A percentile compares a stretch with the other conserved stretches of the same genome.
Conservation (phyloP, 1,140 invertebrate species). For the Eupristina koningsbergeri region DNA sequence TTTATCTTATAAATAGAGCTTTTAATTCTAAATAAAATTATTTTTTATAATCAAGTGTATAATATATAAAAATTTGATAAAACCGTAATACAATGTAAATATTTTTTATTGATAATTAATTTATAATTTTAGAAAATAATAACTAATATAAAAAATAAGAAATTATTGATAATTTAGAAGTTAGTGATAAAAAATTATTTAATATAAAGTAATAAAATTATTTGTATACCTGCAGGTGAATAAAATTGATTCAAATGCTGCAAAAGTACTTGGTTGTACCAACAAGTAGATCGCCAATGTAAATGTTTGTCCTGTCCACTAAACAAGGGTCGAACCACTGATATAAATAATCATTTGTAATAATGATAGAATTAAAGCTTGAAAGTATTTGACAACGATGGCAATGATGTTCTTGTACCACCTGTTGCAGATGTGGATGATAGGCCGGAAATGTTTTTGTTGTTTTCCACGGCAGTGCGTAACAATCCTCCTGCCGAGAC, state of each 20-base stretch:
- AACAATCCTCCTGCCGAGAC: slow-evolving; percentile 65
- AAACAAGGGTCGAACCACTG: neutral
- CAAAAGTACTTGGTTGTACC: neutral
- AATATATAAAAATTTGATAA: no score
- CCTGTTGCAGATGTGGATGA: slow-evolving; percentile 52
- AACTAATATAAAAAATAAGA: no score
- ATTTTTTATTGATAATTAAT: no score
- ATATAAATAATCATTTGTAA: slow-evolving; percentile 3
- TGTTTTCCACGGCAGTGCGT: slow-evolving; percentile 51
- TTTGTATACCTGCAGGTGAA: slow-evolving; percentile 25
- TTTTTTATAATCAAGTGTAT: no score
- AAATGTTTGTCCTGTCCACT: neutral
- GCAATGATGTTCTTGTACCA: neutral
- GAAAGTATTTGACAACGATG: neutral
- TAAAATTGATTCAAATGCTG: slow-evolving; percentile 6
- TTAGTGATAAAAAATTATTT: no score
- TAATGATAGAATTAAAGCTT: neutral
- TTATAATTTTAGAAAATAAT: no score
- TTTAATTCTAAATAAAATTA: no score
- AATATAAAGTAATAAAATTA: no score
- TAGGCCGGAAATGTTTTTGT: slow-evolving; percentile 52
- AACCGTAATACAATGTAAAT: no score
- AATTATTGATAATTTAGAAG: no score
- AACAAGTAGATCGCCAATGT: neutral
- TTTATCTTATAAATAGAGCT: no score